Conservation (phyloP, 2,888 invertebrate species). For the Mylabris sibirica region DNA sequence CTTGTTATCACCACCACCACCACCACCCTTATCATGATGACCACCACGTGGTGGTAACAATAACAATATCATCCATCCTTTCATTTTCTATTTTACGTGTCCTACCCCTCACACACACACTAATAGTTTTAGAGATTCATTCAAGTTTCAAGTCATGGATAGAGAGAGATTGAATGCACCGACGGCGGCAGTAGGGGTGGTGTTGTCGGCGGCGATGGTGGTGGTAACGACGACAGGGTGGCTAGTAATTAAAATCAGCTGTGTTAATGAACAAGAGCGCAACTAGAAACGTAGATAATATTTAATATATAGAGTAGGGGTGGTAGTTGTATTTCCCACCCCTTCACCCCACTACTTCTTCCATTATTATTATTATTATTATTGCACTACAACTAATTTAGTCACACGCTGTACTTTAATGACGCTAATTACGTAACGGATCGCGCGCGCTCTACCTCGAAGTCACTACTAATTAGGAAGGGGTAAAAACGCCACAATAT, state of each 20-base stretch:
- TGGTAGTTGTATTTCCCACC: not conserved
- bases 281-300: too few species aligned
- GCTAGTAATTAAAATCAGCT: slow-evolving; percentile 36
- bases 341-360: slow-evolving; percentile 4
- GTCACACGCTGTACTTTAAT: not conserved
- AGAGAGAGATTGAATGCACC: slow-evolving; percentile 18
- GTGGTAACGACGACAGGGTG: not conserved
- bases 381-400: not conserved
- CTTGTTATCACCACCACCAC: not conserved
- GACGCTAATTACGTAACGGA: too few species aligned
- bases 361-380: not conserved
- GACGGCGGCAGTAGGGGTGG: slow-evolving; percentile 27
- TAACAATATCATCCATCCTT: slow-evolving; percentile 7
- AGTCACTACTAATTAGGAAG: not conserved
- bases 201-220: slow-evolving; percentile 21
- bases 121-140: not conserved
- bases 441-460: not conserved
- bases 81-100: slow-evolving; percentile 8
- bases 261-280: slow-evolving; percentile 36
- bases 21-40: not conserved
- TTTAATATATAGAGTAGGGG: not conserved
- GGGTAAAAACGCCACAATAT: not conserved
- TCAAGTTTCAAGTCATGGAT: slow-evolving; percentile 7
- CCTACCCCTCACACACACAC: not conserved
- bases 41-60: not conserved